Conservation (phyloP, 2,888 invertebrate genomes). For the Leptinotarsa juncta region DNA sequence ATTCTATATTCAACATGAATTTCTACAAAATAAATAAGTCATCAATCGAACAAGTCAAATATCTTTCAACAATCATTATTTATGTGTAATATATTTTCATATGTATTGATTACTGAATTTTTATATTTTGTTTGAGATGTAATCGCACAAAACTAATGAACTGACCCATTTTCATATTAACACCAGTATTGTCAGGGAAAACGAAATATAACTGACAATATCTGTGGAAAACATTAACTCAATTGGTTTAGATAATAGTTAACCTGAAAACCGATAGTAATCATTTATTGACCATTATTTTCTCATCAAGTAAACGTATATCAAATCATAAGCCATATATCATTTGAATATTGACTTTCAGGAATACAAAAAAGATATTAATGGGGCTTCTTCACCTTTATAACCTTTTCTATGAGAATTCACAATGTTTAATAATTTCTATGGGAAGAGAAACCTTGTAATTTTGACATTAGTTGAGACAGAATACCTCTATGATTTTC, state of each 20-base stretch:
- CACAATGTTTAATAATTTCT: neutral
- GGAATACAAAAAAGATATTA: constrained; percentile 22
- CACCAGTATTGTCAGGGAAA: neutral
- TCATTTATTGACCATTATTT: constrained; percentile 21
- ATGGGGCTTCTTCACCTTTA: neutral
- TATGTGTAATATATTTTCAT: too few relatives aligned
- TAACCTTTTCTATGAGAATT: neutral
- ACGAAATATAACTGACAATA: neutral
- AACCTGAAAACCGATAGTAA: neutral
- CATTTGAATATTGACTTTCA: constrained; percentile 31
- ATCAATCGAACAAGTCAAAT: too few relatives aligned
- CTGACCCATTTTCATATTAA: neutral
- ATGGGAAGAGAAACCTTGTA: too few relatives aligned
- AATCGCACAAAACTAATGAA: neutral
- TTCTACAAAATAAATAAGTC: too few relatives aligned
- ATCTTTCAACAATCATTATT: too few relatives aligned
- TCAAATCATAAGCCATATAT: constrained; percentile 32
- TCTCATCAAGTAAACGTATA: constrained; percentile 6
- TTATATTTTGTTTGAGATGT: too few relatives aligned
- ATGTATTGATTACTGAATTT: too few relatives aligned
- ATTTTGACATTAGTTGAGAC: too few relatives aligned
- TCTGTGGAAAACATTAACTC: neutral
- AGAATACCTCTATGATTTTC: too few relatives aligned
- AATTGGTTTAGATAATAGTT: neutral
- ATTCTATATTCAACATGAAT: too few relatives aligned